A percentile compares a stretch with the other conserved stretches of the same genome.
Conservation (phyloP, 2,888 invertebrate genomes). For the Chymomyza caudatula region DNA sequence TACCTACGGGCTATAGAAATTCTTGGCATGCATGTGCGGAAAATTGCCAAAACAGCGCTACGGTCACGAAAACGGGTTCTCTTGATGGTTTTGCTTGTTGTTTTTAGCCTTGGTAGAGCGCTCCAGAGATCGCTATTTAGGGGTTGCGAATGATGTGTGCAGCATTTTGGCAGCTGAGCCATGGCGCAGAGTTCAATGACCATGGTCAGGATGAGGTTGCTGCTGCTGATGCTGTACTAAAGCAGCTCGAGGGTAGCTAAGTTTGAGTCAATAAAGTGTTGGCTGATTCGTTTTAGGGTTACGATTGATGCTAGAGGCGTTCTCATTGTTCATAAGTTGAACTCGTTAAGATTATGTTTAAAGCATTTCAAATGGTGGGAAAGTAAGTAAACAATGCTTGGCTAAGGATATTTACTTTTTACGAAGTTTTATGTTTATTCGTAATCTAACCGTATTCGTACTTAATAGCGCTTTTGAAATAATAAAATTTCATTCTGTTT, state of each 20-base stretch:
- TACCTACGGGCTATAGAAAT: neutral
- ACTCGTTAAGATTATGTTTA: neutral
- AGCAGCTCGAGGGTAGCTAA: neutral
- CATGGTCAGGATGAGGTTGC: neutral
- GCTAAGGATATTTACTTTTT: too few species aligned
- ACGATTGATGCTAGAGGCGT: neutral
- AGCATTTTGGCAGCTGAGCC: neutral
- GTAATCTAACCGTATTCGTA: too few species aligned
- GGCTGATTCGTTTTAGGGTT: neutral
- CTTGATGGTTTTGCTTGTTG: neutral
- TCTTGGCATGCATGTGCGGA: neutral
- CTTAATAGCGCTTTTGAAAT: too few species aligned
- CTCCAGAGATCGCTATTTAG: neutral
- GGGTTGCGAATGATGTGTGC: neutral
- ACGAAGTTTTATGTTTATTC: too few species aligned
- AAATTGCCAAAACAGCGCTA: neutral
- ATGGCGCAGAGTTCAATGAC: slow-evolving; percentile 4
- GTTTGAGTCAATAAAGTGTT: neutral
- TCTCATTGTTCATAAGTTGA: neutral
- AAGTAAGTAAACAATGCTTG: neutral
- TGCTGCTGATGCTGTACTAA: too few species aligned
- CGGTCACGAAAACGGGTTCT: neutral
- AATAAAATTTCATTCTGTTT: too few species aligned
- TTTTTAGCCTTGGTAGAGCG: slow-evolving; percentile 4
- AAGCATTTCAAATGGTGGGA: neutral